Base-by-base conservation (phyloP, 2,797 vertebrate species). In the Sebastes vulpes region DNA sequence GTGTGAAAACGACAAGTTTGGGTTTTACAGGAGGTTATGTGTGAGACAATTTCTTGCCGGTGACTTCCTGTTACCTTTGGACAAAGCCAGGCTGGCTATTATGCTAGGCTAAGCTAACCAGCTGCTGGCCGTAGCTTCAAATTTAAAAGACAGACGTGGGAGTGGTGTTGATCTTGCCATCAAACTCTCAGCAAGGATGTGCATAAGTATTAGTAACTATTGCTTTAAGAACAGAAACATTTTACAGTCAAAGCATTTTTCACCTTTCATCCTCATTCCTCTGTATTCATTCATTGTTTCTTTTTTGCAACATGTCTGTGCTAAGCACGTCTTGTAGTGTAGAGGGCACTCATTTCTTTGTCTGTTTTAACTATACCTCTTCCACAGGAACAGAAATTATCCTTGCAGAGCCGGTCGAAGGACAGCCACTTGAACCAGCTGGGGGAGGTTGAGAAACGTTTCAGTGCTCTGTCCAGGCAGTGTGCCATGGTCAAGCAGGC, bases 351-450 rank as follows among this genome's bases (percentile, higher is more conserved):
- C 1, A 16, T 70, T 38, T 61, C 1, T 65, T 23, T 61, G 6
- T 61, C 12, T 69, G 6, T 29, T 61, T 73, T 21, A 50, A 50
- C 70, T 50, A 2, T 1, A 2, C 18, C 12, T 3, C 14, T 48
- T 75, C 35, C 65, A 16, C 90, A 99, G 98, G 98, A 98, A 67
- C 97, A 98, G 86, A 98, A 98, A 78, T 84, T 97, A 21, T 91
- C 96, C 60, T 87, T 98, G 90, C 96, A 98, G 90, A 94, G 80
- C 92, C 84, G 92, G 64, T 94, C 95, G 0, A 99, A 97, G 93
- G 97, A 98, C 82, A 96, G 96, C 72, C 95, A 98, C 89, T 92
- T 98, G 63, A 98, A 95, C 82, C 98, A 98, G 79, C 87, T 98
- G 79, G 96, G 92, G 66, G 97, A 99, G 91, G 94, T 97, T 81